Conservation (phyloP, 1,140 invertebrate genomes). For the Drosophila triauraria region DNA sequence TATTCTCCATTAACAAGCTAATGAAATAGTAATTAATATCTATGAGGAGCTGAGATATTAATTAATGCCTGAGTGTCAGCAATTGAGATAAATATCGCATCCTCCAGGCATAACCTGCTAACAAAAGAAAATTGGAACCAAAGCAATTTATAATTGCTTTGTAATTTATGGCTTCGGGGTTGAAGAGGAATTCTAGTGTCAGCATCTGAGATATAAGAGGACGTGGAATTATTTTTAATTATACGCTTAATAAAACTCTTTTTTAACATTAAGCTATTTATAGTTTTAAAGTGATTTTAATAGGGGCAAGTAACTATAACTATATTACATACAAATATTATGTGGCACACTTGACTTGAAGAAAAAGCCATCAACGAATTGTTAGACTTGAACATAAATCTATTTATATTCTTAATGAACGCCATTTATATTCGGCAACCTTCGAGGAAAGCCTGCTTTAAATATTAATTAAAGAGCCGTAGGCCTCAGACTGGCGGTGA, state of each 20-base stretch:
- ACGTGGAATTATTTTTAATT: not conserved
- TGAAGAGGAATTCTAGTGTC: not conserved
- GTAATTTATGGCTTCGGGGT: not conserved
- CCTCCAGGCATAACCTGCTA: conserved; percentile 2
- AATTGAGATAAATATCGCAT: conserved; percentile 1
- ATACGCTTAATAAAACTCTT: too few species aligned
- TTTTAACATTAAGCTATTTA: too few species aligned
- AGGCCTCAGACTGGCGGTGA: not conserved
- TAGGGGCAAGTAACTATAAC: not conserved
- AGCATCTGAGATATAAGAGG: not conserved
- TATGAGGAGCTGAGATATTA: not conserved
- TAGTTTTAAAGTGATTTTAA: not conserved
- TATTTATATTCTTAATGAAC: not conserved
- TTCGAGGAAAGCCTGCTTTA: not conserved
- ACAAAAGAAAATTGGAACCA: not conserved
- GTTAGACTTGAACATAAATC: not conserved
- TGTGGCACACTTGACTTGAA: too few species aligned
- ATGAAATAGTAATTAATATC: not conserved
- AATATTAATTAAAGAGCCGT: conserved; percentile 4
- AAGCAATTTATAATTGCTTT: not conserved
- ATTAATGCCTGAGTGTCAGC: conserved; percentile 4
- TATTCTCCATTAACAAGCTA: not conserved
- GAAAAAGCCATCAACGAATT: too few species aligned
- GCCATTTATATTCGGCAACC: not conserved
- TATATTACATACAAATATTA: too few species aligned